phyloP scores from a whole-genome alignment of 2,888 invertebrate genomes.

The Odiellus spinosus region DNA sequence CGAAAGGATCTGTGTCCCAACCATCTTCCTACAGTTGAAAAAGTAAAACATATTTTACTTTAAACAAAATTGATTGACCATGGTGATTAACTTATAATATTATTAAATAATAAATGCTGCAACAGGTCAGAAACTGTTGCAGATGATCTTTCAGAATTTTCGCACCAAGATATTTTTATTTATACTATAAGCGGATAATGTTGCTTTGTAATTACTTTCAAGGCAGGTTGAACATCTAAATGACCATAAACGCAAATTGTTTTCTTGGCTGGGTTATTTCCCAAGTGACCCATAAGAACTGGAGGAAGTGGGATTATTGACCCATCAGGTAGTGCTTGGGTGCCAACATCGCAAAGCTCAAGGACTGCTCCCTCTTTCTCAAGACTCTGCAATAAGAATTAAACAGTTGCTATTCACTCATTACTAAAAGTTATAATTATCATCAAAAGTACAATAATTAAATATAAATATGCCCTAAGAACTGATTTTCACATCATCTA shows the following conservation, averaged over 20 bases:
- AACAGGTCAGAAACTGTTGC: too few species aligned
- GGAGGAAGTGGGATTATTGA: conserved; percentile 62
- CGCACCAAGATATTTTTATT: neutral
- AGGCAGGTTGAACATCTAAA: conserved; percentile 93
- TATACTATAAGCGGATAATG: neutral
- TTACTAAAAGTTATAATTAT: conserved; percentile 3
- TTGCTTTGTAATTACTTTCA: conserved; percentile 28
- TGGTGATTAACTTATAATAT: too few species aligned
- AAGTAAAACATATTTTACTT: neutral
- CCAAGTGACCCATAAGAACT: conserved; percentile 60
- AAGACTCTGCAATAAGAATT: conserved; percentile 23
- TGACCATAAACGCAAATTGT: conserved; percentile 93
- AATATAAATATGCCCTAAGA: too few species aligned
- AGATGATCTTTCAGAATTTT: too few species aligned
- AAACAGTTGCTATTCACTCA: too few species aligned
- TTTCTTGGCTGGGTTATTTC: conserved; percentile 67
- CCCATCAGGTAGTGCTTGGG: conserved; percentile 47
- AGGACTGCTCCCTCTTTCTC: conserved; percentile 44
- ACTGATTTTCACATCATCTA: too few species aligned
- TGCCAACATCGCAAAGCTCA: conserved; percentile 58
- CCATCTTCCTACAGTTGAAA: conserved; percentile 51
- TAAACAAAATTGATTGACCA: too few species aligned
- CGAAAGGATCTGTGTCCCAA: conserved; percentile 91
- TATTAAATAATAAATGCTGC: too few species aligned
- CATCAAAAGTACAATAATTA: neutral